A percentile compares a stretch with the other conserved stretches of the same genome.
These are phyloP conservation scores for Drosophila meridiana DNA, from an alignment of 2,888 invertebrate genomes.

Conservation along the genomic window DNA sequence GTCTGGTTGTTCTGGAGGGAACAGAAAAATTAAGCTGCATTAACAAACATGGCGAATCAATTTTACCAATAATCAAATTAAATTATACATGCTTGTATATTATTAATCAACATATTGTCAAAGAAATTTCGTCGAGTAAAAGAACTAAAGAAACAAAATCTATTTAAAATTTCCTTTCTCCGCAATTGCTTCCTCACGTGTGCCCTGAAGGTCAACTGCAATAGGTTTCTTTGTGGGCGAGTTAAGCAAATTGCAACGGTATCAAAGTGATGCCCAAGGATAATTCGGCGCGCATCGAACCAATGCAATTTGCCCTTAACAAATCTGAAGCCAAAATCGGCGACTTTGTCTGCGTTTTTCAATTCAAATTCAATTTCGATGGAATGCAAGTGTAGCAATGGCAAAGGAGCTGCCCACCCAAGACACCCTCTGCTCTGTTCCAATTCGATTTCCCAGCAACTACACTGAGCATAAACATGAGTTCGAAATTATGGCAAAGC, in stretches of 20 bases:
- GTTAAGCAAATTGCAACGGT: slow-evolving; percentile 12
- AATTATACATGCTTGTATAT: too few species aligned
- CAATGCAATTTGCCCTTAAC: slow-evolving; percentile 51
- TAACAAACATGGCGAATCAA: too few species aligned
- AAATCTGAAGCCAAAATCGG: slow-evolving; percentile 34
- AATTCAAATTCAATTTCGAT: slow-evolving; percentile 68
- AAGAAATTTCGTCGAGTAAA: too few species aligned
- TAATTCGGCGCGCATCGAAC: slow-evolving; percentile 29
- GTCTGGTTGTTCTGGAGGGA: too few species aligned
- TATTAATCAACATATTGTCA: too few species aligned
- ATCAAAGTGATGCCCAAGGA: slow-evolving; percentile 62
- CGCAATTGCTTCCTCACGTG: not conserved
- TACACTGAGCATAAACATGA: slow-evolving; percentile 48
- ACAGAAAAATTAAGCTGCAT: too few species aligned
- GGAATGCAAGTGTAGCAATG: slow-evolving; percentile 52
- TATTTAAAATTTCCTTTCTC: not conserved
- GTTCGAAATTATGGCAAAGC: slow-evolving; percentile 72
- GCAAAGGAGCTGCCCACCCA: slow-evolving; percentile 28
- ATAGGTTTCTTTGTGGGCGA: slow-evolving; percentile 14
- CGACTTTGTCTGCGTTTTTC: slow-evolving; percentile 52
- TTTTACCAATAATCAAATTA: too few species aligned
- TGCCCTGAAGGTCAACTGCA: not conserved
- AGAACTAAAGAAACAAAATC: not conserved
- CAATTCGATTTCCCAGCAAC: slow-evolving; percentile 51
- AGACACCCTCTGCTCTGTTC: slow-evolving; percentile 31